A percentile compares a stretch with the other conserved stretches of the same genome.
These are phyloP conservation scores for Saccostrea glomerata DNA, from an alignment of 1,140 invertebrate species.

Conservation along the genomic window DNA sequence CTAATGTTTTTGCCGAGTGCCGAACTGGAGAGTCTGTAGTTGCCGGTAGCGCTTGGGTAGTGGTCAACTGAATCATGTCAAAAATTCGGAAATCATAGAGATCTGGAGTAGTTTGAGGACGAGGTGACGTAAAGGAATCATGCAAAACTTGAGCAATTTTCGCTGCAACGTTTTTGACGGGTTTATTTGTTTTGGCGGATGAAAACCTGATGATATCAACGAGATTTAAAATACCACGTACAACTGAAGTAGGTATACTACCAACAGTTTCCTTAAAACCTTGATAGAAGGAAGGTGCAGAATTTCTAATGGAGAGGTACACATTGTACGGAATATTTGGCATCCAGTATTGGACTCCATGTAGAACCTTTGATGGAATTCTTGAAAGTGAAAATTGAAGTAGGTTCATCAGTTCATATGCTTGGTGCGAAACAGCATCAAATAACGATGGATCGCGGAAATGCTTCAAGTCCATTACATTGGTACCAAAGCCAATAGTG, in stretches of 20 bases:
- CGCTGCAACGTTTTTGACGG: neutral
- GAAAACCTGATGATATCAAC: neutral
- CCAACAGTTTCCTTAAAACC: neutral
- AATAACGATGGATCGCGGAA: neutral
- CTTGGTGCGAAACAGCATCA: constrained; percentile 1
- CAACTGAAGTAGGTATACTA: neutral
- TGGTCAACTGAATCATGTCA: constrained; percentile 18
- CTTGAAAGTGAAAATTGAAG: neutral
- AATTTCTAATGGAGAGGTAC: neutral
- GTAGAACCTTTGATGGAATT: neutral
- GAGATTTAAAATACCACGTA: neutral
- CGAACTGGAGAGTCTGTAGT: neutral
- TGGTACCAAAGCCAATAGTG: neutral
- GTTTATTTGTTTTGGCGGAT: constrained; percentile 4
- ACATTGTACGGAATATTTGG: neutral
- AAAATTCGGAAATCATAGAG: constrained; percentile 1
- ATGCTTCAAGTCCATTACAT: neutral
- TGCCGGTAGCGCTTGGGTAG: neutral
- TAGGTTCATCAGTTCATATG: neutral
- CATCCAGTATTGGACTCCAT: constrained; percentile 24
- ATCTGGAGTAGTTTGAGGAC: neutral
- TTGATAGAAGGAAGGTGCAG: constrained; percentile 7
- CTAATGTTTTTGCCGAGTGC: neutral
- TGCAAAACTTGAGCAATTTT: constrained; percentile 15
- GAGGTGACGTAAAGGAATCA: neutral